A percentile compares a stretch with the other conserved stretches of the same genome.
phyloP scores from a whole-genome alignment of 2,113 vertebrate species.

The Chaetodon trifascialis region DNA sequence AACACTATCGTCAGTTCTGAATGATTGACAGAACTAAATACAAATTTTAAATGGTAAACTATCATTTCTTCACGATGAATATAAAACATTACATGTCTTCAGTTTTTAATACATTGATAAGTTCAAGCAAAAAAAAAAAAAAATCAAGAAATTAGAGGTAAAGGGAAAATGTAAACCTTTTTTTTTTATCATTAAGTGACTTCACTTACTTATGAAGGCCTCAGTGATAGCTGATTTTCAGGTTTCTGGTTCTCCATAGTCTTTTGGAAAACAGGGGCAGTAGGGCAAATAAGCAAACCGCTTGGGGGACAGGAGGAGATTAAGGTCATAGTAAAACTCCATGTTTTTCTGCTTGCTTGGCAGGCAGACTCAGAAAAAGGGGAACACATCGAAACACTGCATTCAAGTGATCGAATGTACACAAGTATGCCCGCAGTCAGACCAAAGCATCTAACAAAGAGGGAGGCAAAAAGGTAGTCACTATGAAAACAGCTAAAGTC shows the following conservation, averaged over 20 bases:
- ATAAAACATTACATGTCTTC: not conserved
- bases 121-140: not conserved
- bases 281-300: conserved; percentile 16
- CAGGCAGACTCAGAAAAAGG: not conserved
- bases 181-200: not conserved
- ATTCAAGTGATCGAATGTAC: not conserved
- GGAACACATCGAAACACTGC: not conserved
- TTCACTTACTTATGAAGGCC: not conserved
- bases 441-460: not conserved
- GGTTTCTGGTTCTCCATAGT: not conserved
- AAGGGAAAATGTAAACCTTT: not conserved
- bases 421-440: not conserved
- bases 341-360: conserved; percentile 35
- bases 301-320: conserved; percentile 20
- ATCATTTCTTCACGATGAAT: not conserved
- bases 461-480: not conserved
- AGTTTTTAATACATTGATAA: not conserved
- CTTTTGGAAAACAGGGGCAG: not conserved
- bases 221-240: not conserved
- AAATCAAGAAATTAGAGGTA: not conserved
- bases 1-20: not conserved
- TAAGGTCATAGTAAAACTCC: conserved; percentile 59
- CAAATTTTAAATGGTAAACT: not conserved
- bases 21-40: not conserved
- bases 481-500: not conserved